Percentiles rank a stretch among this genome's conserved stretches.
Evolutionary conservation across 1,140 invertebrate species (phyloP).

Genomic region (Acyrthosiphon pisum): DNA sequence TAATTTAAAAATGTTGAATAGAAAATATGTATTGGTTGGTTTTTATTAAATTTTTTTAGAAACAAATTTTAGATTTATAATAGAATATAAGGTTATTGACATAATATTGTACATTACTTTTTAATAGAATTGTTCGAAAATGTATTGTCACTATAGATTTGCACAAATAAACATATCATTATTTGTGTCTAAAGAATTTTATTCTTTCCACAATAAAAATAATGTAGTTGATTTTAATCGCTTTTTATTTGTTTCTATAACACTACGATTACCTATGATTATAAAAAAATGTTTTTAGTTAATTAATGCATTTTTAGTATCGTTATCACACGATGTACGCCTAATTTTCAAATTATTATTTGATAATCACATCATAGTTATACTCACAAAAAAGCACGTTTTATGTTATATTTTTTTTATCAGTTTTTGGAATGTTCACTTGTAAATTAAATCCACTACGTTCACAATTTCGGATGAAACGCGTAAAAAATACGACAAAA

Average conservation of each 20-base stretch:
- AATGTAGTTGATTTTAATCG: neutral
- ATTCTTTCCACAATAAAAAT: neutral
- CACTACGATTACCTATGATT: too few relatives aligned
- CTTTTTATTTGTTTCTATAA: neutral
- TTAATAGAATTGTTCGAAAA: neutral
- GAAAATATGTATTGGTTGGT: neutral
- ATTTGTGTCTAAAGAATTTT: neutral
- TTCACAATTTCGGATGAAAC: too few relatives aligned
- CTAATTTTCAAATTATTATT: neutral
- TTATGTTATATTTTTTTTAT: too few relatives aligned
- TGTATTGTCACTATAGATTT: neutral
- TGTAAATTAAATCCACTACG: too few relatives aligned
- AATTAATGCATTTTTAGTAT: neutral
- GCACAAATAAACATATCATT: neutral
- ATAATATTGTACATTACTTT: too few relatives aligned
- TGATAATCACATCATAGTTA: too few relatives aligned
- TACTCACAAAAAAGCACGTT: too few relatives aligned
- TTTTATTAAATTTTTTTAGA: neutral
- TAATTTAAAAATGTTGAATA: neutral
- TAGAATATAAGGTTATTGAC: too few relatives aligned
- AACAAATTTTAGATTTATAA: neutral
- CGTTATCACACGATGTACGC: neutral
- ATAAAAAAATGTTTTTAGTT: neutral
- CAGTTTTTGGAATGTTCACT: too few relatives aligned
- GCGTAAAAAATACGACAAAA: too few relatives aligned